Evolutionary conservation across 2,113 vertebrate genomes (phyloP), one percentile per base, ranked within the genome.

Genomic region (Campylorhamphus procurvoides): DNA sequence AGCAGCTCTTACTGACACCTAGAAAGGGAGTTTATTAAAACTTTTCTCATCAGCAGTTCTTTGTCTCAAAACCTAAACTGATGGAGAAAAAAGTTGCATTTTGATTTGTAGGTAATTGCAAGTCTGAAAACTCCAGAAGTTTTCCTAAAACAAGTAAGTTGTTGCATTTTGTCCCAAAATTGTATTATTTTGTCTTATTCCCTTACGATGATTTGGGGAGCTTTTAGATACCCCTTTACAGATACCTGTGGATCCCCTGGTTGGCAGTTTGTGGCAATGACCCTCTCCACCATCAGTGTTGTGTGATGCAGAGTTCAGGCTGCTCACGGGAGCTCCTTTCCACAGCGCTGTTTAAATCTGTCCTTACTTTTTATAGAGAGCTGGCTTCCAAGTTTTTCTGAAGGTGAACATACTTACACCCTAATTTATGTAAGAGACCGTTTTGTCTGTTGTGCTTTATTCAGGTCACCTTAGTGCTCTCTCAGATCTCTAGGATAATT

Each of bases 291-390:
- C 89, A 47, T 77, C 76, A 53, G 55, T 89, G 89, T 37, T 88
- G 88, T 50, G 75, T 85, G 82, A 19, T 86, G 88, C 62, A 35
- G n/a, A 46, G n/a, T 58, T 37, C 78, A 58, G 58, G 60, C 78
- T 81, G 87, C 90, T 95, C 5, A 3, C 56, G 47, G 77, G 78
- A 76, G 79, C 72, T 76, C 10, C 75, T 64, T 93, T 91, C 78
- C 84, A 53, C 10, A 82, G 71, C 81, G 12, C 1, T 53, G 71
- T 44, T 92, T 83, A 84, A 87, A 79, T 93, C 82, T 46, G 74
- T 75, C 75, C 68, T 62, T 94, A 71, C 94, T 95, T 95, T 94
- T 90, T 94, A 92, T 95, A 96, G 96, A 93, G 93, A 76, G 46
- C 31, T 79, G 55, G 60, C 90, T 92, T 90, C 59, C 42, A 62